These are phyloP conservation scores for Porites evermanni DNA, from an alignment of 92 coral and sea anemone genomes.

Conservation along the genomic window DNA sequence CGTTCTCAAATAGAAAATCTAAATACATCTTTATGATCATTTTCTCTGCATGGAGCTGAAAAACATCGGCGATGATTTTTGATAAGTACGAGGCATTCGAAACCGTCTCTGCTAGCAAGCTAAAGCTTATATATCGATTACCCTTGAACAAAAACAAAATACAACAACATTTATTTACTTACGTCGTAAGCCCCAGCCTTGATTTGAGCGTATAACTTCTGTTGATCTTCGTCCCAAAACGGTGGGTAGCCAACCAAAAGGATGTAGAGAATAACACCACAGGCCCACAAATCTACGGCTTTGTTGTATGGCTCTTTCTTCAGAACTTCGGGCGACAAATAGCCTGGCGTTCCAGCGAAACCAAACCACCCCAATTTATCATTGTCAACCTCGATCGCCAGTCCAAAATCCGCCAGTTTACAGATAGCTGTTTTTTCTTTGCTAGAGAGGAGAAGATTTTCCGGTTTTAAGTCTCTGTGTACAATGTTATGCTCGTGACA, in stretches of 20 bases:
- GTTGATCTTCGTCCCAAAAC: slow-evolving; percentile 99
- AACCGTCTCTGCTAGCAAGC: background rate
- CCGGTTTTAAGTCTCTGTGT: slow-evolving; percentile 99
- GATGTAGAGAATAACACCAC: slow-evolving; percentile 96
- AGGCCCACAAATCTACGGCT: slow-evolving; percentile 95
- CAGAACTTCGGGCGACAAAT: slow-evolving; percentile 96
- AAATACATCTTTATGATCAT: background rate
- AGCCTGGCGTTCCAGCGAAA: slow-evolving; percentile 99
- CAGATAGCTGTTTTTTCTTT: slow-evolving; percentile 91
- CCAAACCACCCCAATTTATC: slow-evolving; percentile 89
- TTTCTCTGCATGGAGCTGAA: background rate
- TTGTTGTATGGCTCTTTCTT: slow-evolving; percentile 93
- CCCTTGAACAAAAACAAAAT: slow-evolving; percentile 12
- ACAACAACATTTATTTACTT: slow-evolving; percentile 50
- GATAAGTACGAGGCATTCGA: background rate
- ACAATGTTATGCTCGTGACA: slow-evolving; percentile 85
- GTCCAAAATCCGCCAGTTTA: slow-evolving; percentile 97
- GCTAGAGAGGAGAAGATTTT: slow-evolving; percentile 92
- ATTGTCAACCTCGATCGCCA: slow-evolving; percentile 94
- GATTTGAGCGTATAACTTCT: slow-evolving; percentile 91
- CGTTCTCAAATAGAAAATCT: slow-evolving; percentile 23
- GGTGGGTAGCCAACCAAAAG: slow-evolving; percentile 98
- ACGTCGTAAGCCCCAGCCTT: slow-evolving; percentile 92
- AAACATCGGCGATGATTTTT: background rate
- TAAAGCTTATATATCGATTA: background rate